Percentiles rank a stretch among this genome's conserved stretches.
phyloP scores from a whole-genome alignment of 92 coral and sea anemone genomes.

The Pocillopora grandis region DNA sequence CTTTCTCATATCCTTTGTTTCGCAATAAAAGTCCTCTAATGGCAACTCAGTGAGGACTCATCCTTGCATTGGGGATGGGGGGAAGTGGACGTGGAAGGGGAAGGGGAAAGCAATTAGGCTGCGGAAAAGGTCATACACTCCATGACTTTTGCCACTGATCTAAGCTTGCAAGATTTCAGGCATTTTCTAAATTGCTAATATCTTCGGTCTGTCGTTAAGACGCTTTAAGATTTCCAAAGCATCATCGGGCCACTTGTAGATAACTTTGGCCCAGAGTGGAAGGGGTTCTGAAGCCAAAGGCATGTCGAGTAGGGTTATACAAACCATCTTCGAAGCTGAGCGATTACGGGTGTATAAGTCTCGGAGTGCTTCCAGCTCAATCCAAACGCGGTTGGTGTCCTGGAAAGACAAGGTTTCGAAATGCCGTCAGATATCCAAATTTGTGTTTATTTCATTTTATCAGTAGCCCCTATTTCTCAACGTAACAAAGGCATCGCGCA shows the following conservation, averaged over 20 bases:
- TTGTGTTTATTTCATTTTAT: too few relatives aligned
- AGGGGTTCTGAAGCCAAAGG: conserved; percentile 7
- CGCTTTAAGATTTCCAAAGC: conserved; percentile 36
- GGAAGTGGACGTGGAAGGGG: too few relatives aligned
- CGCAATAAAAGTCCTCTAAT: too few relatives aligned
- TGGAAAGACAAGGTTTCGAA: not conserved
- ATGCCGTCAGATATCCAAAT: not conserved
- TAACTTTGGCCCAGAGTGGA: conserved; percentile 36
- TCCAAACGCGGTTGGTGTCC: conserved; percentile 46
- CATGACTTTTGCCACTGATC: too few relatives aligned
- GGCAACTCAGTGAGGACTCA: too few relatives aligned
- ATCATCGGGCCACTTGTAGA: conserved; percentile 41
- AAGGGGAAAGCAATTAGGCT: too few relatives aligned
- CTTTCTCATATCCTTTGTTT: too few relatives aligned
- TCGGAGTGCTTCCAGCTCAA: conserved; percentile 35
- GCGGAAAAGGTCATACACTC: too few relatives aligned
- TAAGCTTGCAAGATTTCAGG: not conserved
- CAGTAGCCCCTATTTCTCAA: too few relatives aligned
- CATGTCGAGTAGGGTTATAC: conserved; percentile 10
- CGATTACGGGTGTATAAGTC: conserved; percentile 36
- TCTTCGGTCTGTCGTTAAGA: conserved; percentile 29
- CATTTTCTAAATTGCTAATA: conserved; percentile 18
- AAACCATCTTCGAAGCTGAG: conserved; percentile 49
- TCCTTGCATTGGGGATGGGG: too few relatives aligned
- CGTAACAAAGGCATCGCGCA: too few relatives aligned